phyloP scores from a whole-genome alignment of 2,113 vertebrate genomes.

The Ochotona princeps region DNA sequence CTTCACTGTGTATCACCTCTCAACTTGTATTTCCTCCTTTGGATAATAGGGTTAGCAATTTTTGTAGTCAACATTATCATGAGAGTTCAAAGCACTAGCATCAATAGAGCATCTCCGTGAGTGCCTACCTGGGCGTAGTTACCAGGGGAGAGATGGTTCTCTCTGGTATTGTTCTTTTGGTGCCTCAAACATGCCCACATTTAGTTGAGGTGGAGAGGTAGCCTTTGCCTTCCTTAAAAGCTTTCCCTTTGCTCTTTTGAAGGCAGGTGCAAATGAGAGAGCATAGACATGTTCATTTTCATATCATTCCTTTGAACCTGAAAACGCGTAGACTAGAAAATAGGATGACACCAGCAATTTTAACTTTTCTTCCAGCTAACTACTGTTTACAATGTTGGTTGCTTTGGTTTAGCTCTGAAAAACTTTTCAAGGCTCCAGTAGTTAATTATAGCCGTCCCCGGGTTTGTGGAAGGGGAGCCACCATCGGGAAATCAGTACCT shows the following conservation, averaged over 20 bases:
- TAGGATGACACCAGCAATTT: conserved; percentile 75
- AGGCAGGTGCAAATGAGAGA: conserved; percentile 80
- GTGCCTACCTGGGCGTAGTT: neutral
- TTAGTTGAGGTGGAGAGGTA: conserved; percentile 72
- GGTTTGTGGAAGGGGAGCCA: conserved; percentile 35
- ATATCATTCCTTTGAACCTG: conserved; percentile 84
- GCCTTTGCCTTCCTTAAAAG: conserved; percentile 81
- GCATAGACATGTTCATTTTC: conserved; percentile 79
- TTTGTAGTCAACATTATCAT: neutral
- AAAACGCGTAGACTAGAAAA: conserved; percentile 81
- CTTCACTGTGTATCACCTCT: neutral
- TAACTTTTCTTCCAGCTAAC: conserved; percentile 78
- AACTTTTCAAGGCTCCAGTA: conserved; percentile 67
- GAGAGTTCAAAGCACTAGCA: neutral
- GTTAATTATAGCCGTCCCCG: conserved; percentile 76
- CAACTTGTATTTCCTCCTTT: neutral
- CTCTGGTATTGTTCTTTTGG: neutral
- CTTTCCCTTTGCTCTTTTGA: conserved; percentile 78
- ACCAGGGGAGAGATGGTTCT: neutral
- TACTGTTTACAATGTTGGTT: conserved; percentile 79
- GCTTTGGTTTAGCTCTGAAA: conserved; percentile 71
- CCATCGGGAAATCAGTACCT: conserved; percentile 48
- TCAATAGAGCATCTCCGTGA: neutral
- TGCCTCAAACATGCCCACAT: conserved; percentile 55
- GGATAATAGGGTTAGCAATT: neutral